Evolutionary conservation across 2,797 vertebrate species (phyloP).

Genomic region (Coregonus ussuriensis): DNA sequence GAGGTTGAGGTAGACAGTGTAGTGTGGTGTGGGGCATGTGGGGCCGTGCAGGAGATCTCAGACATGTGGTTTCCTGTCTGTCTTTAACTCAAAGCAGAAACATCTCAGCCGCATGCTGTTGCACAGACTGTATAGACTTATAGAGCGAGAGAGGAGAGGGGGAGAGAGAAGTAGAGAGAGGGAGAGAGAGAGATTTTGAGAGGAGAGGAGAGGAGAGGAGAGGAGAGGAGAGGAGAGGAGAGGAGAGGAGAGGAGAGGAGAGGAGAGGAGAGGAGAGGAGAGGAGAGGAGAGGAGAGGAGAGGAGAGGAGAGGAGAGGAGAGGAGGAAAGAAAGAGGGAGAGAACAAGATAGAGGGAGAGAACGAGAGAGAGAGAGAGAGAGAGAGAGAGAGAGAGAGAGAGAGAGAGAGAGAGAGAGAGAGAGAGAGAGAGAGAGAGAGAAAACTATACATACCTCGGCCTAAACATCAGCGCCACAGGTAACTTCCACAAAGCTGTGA

Average conservation of each 20-base stretch:
- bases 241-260: not conserved
- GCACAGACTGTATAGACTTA: conserved; percentile 53
- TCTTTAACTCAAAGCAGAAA: conserved; percentile 86
- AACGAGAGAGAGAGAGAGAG: too few species aligned
- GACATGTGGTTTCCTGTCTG: conserved; percentile 97
- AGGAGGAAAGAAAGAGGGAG: too few species aligned
- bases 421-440: too few species aligned
- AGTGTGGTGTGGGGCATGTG: not conserved
- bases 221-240: too few species aligned
- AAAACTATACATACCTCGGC: too few species aligned
- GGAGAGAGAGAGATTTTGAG: not conserved
- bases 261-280: not conserved
- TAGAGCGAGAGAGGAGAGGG: not conserved
- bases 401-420: too few species aligned
- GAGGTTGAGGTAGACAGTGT: not conserved
- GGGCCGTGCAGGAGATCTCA: conserved; percentile 77
- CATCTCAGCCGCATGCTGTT: conserved; percentile 82
- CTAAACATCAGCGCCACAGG: too few species aligned
- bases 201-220: not conserved
- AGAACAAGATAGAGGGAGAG: too few species aligned
- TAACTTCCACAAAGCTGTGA: too few species aligned
- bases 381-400: too few species aligned
- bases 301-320: too few species aligned
- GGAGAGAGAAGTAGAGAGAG: not conserved
- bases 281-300: too few species aligned